A percentile compares a stretch with the other conserved stretches of the same genome.
phyloP scores from a whole-genome alignment of 92 coral and sea anemone species.

The Siderastrea siderea region DNA sequence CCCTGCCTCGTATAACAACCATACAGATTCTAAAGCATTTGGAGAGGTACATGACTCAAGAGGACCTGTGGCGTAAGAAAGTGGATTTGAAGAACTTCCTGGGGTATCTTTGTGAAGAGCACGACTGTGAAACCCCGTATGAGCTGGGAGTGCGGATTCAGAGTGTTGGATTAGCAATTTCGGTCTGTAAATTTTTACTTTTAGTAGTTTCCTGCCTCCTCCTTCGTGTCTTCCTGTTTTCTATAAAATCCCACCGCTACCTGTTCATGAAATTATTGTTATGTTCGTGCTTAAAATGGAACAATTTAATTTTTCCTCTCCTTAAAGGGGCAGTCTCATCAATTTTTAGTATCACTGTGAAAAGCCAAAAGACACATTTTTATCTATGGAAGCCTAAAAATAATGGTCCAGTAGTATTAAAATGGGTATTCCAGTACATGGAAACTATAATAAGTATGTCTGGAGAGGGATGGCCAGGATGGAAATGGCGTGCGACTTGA shows the following conservation, averaged over 20 bases:
- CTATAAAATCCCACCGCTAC: neutral
- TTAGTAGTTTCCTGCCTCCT: neutral
- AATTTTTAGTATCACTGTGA: too few species aligned
- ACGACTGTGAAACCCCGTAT: constrained; percentile 77
- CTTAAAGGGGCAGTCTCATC: too few species aligned
- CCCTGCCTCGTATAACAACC: constrained; percentile 82
- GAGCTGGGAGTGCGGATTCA: constrained; percentile 88
- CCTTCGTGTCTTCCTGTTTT: neutral
- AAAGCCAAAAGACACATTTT: too few species aligned
- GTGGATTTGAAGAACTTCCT: constrained; percentile 76
- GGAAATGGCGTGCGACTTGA: too few species aligned
- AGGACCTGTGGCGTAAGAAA: constrained; percentile 78
- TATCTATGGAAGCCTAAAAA: too few species aligned
- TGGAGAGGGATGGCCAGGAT: too few species aligned
- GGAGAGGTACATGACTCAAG: constrained; percentile 71
- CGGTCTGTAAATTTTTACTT: constrained; percentile 50
- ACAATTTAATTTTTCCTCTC: too few species aligned
- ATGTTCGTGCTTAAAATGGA: too few species aligned
- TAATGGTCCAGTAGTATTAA: too few species aligned
- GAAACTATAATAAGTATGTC: too few species aligned
- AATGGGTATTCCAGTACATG: too few species aligned
- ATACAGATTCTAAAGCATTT: constrained; percentile 85
- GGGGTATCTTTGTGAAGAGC: constrained; percentile 77
- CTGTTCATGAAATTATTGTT: too few species aligned
- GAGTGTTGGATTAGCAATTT: constrained; percentile 84